Conservation (phyloP, 2,797 vertebrate species). For the Onychomys arenicola region DNA sequence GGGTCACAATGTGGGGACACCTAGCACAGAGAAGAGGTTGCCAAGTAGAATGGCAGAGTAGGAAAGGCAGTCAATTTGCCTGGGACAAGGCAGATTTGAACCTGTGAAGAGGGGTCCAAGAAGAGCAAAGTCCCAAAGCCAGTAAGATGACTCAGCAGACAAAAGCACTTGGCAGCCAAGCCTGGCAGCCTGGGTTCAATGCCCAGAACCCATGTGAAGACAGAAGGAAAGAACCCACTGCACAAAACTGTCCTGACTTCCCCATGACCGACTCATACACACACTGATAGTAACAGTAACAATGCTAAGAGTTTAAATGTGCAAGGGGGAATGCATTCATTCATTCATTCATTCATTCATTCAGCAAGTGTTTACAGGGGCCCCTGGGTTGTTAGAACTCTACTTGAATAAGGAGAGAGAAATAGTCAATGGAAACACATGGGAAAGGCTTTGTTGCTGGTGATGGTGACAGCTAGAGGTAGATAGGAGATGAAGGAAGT, state of each 20-base stretch:
- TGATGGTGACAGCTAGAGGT: not conserved
- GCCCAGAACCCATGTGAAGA: not conserved
- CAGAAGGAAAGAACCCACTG: not conserved
- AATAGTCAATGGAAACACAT: not conserved
- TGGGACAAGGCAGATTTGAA: not conserved
- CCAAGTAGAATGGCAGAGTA: not conserved
- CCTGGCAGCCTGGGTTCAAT: not conserved
- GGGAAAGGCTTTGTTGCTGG: not conserved
- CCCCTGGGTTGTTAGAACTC: not conserved
- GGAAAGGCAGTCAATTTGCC: not conserved
- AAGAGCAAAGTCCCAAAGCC: constrained; percentile 58
- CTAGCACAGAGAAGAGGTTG: not conserved
- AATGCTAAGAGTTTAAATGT: not conserved
- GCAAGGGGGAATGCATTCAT: constrained; percentile 14
- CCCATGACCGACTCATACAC: not conserved
- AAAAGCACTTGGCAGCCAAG: not conserved
- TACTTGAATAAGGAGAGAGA: not conserved
- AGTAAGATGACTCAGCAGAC: not conserved
- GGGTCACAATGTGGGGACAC: not conserved
- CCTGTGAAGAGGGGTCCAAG: not conserved
- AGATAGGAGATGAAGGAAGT: not conserved
- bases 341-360: not conserved
- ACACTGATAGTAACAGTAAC: not conserved
- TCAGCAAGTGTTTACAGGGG: not conserved
- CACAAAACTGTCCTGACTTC: not conserved